Evolutionary conservation across 2,888 invertebrate genomes (phyloP), one percentile per base, ranked within the genome.

Genomic region (Ametastegia equiseti): DNA sequence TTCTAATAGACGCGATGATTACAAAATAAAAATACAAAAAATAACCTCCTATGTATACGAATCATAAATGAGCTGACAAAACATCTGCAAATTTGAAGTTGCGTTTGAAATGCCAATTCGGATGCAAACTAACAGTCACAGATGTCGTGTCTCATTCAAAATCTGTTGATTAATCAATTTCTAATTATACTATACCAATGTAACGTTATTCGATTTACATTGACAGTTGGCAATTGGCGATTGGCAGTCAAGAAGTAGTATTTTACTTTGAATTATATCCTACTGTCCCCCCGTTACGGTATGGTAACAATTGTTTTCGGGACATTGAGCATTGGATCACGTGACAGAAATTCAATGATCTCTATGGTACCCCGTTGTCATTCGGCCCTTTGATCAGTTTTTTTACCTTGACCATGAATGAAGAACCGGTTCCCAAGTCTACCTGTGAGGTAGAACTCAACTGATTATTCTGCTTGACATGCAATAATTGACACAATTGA

Each of bases 401-500:
- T 47, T 27, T 47, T 45, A 47, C 45, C 69, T 71, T 45, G 47
- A 47, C 69, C 69, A 30, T 71, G 69, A 71, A 71, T 45, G 23
- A n/a, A 45, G 11, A 36, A 73, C 73, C 36, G 50, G 73, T 73
- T 73, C 23, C 11, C 13, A n/a, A 11, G 47, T 30, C 33, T 71
- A 30, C 13, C 73, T 23, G 33, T 73, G 50, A 33, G 45, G 54
- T 36, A 33, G 54, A 54, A 9, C 47, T 73, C 36, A 15, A 73
- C 11, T 54, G 33, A 73, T 36, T 23, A 73, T 54, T 73, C 50
- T 73, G 6, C 36, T 45, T 47, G n/a, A 54, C 23, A 23, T 73
- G 54, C 73, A 50, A 73, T 36, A 73, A 73, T 73, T 73, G 30
- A 73, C 73, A 54, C 73, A 54, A 73, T 73, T 50, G 36, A 13